Evolutionary conservation across 2,888 invertebrate genomes (phyloP), one percentile per base, ranked within the genome.

Genomic region (Meteorus colon): DNA sequence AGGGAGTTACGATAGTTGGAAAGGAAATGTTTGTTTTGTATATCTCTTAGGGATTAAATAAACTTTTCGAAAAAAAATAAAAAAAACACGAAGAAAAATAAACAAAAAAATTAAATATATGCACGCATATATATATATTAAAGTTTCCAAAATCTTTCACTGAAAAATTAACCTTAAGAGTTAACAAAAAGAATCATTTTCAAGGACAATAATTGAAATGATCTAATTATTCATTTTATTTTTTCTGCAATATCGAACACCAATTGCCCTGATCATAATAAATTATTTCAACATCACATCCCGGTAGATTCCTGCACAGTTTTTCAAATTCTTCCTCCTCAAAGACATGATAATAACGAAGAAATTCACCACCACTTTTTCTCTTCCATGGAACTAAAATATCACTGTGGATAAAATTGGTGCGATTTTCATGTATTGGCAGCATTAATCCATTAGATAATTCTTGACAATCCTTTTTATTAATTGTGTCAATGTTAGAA

Each of bases 241-340:
- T 86, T 91, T 95, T 96, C 86, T 92, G 91, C 85, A 97, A 92
- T 81, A 96, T 91, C 45, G 96, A 93, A 91, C 98, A 98, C 96
- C 98, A 98, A 89, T 99, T 99, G 0, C 99, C 99, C 89, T 98
- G 96, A 89, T 98, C 98, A 85, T 98, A 98, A 89, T 96, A 99
- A 83, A 93, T 93, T 37, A 92, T 90, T 45, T 92, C 87, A 14
- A 98, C 90, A 62, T 86, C 84, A 55, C 95, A 90, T 62, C 89
- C 90, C 0, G 90, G 81, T 5, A 94, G 81, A 78, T 91, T 89
- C 29, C 86, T 85, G 81, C 95, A 95, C 60, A 98, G 89, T 1
- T 89, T 82, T 82, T 95, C 93, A 51, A 98, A 89, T 90, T 98
- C 98, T 0, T 93, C 93, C 81, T 96, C 94, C 82, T 95, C 93